Conservation (phyloP, 1,140 invertebrate species). For the Helicoverpa armigera region DNA sequence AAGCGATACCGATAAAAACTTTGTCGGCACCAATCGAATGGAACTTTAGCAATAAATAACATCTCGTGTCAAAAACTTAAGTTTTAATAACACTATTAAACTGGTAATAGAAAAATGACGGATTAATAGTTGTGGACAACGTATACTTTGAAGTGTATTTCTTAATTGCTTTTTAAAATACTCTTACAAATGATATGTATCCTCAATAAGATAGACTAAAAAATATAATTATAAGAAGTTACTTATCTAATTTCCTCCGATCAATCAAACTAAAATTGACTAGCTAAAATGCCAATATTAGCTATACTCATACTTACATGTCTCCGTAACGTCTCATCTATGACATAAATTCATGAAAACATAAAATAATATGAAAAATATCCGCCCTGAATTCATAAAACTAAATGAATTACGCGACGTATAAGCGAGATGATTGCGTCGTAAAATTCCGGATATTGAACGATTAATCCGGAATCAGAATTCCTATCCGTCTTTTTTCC, state of each 20-base stretch:
- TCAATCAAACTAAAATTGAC: no score
- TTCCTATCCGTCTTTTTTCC: slow-evolving; percentile 34
- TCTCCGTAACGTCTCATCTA: no score
- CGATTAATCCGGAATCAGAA: slow-evolving; percentile 30
- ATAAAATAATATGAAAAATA: no score
- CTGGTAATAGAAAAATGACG: not conserved
- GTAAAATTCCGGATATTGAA: slow-evolving; percentile 6
- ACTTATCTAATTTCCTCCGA: no score
- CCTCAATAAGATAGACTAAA: no score
- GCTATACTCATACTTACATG: no score
- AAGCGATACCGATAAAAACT: slow-evolving; percentile 12
- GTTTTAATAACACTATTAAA: not conserved
- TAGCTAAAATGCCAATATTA: no score
- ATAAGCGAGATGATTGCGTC: slow-evolving; percentile 12
- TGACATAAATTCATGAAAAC: no score
- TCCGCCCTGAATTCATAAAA: not conserved
- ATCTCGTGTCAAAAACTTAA: not conserved
- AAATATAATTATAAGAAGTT: no score
- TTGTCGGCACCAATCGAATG: slow-evolving; percentile 9
- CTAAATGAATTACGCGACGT: slow-evolving; percentile 14
- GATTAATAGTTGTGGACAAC: not conserved
- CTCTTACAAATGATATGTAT: no score
- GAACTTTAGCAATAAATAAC: slow-evolving; percentile 2
- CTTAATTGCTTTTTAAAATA: no score
- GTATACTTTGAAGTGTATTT: no score